phyloP scores from a whole-genome alignment of 2,888 invertebrate species.

The Ormyrus nitidulus region DNA sequence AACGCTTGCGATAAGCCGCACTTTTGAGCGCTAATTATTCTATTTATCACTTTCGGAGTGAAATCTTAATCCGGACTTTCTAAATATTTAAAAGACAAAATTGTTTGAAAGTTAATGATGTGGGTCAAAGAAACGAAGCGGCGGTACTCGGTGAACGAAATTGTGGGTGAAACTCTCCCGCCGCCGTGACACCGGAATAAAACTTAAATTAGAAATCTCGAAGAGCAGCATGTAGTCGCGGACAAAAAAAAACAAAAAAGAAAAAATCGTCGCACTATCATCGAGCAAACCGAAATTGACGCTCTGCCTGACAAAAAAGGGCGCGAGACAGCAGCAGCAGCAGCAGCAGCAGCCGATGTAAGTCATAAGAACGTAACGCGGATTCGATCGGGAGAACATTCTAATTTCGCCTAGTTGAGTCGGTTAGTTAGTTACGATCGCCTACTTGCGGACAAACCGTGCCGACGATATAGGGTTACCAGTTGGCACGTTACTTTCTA shows the following conservation, averaged over 20 bases:
- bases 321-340: too few species aligned
- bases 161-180: not conserved
- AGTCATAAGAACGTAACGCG: not conserved
- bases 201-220: too few species aligned
- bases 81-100: conserved; percentile 4
- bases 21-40: too few species aligned
- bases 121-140: not conserved
- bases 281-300: too few species aligned
- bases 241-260: too few species aligned
- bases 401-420: conserved; percentile 67
- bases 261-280: too few species aligned
- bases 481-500: conserved; percentile 58
- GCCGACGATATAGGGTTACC: conserved; percentile 64
- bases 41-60: not conserved
- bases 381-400: conserved; percentile 63
- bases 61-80: not conserved
- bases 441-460: conserved; percentile 65
- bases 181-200: too few species aligned
- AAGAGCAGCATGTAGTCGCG: too few species aligned
- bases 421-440: conserved; percentile 65
- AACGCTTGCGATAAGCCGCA: too few species aligned
- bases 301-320: too few species aligned
- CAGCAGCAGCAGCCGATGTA: too few species aligned
- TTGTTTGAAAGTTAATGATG: not conserved
- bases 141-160: too few species aligned